Percentiles rank a stretch among this genome's conserved stretches.
phyloP scores from a whole-genome alignment of 2,797 vertebrate species.

The Gobio occitaniae region DNA sequence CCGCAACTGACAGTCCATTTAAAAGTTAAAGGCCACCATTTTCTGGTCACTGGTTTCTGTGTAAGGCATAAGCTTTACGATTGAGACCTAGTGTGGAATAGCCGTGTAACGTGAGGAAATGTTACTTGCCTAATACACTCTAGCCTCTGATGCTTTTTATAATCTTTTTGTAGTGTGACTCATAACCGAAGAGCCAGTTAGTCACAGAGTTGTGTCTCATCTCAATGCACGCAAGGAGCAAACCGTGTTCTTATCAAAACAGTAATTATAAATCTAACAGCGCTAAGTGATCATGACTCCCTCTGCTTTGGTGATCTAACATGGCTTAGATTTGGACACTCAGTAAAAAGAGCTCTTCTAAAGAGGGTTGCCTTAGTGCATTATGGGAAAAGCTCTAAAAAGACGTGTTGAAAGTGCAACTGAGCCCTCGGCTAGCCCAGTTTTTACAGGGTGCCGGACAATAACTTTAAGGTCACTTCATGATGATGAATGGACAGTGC shows the following conservation, averaged over 20 bases:
- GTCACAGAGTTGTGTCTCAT: slow-evolving; percentile 48
- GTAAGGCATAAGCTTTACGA: slow-evolving; percentile 7
- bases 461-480: slow-evolving; percentile 59
- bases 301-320: slow-evolving; percentile 41
- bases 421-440: slow-evolving; percentile 29
- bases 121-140: slow-evolving; percentile 44
- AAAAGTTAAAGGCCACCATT: slow-evolving; percentile 47
- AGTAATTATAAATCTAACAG: slow-evolving; percentile 42
- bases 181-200: slow-evolving; percentile 54
- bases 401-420: slow-evolving; percentile 20
- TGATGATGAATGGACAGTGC: slow-evolving; percentile 51
- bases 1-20: slow-evolving; percentile 25
- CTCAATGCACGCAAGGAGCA: slow-evolving; percentile 12
- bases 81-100: slow-evolving; percentile 10
- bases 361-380: slow-evolving; percentile 23
- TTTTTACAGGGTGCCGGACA: slow-evolving; percentile 47
- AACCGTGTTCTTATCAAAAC: slow-evolving; percentile 45
- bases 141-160: slow-evolving; percentile 55
- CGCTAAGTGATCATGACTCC: slow-evolving; percentile 44
- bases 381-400: slow-evolving; percentile 10
- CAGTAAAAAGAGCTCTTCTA: slow-evolving; percentile 19
- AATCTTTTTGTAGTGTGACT: slow-evolving; percentile 55
- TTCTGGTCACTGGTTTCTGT: slow-evolving; percentile 19
- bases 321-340: slow-evolving; percentile 16
- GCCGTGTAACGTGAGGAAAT: slow-evolving; percentile 10